Evolutionary conservation across 2,888 invertebrate genomes (phyloP).

Genomic region (Marasmarcha lunaedactyla): DNA sequence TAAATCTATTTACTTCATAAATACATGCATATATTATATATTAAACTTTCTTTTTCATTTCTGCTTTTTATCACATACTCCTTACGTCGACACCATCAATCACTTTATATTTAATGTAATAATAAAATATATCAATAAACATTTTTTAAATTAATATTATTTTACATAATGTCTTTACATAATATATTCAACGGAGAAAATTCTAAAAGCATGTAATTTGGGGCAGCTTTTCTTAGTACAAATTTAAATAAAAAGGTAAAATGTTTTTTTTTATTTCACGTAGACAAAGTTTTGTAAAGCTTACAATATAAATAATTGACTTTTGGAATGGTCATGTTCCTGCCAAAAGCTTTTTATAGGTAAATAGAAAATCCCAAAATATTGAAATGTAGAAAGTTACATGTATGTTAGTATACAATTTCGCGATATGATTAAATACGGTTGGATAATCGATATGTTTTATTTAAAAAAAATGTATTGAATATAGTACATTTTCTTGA

Average conservation of each 20-base stretch:
- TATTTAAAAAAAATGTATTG: neutral
- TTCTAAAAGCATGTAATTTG: no score
- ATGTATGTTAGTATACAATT: no score
- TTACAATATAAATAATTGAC: conserved; percentile 50
- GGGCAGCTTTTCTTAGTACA: neutral
- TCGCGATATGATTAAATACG: conserved; percentile 6
- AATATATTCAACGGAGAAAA: no score
- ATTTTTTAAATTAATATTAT: no score
- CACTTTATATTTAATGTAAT: neutral
- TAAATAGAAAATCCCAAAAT: conserved; percentile 10
- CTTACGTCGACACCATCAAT: neutral
- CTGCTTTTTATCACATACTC: conserved; percentile 4
- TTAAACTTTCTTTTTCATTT: neutral
- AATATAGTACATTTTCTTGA: no score
- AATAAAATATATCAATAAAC: no score
- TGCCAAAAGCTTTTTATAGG: conserved; percentile 23
- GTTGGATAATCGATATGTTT: conserved; percentile 5
- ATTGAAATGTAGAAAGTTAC: conserved; percentile 2
- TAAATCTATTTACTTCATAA: neutral
- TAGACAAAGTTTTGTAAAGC: conserved; percentile 25
- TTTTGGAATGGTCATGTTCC: conserved; percentile 40
- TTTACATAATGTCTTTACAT: neutral
- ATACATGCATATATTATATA: neutral
- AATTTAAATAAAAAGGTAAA: neutral
- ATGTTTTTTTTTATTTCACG: conserved; percentile 15